Evolutionary conservation across 2,888 invertebrate species (phyloP), one percentile per base, ranked within the genome.

Genomic region (Catocala sponsa): DNA sequence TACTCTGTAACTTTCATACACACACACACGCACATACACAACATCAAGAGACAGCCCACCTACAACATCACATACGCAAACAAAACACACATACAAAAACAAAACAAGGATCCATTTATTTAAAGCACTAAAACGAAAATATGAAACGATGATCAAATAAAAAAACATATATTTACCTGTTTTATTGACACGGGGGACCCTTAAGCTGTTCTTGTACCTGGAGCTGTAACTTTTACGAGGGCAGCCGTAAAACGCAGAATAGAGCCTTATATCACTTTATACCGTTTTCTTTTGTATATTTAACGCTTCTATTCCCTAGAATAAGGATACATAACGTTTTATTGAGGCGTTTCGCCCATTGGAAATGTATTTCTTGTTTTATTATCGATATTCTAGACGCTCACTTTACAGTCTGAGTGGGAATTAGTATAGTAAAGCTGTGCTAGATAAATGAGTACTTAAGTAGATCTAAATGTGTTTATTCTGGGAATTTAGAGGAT

Each of bases 241-340:
- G 62, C 61, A 68, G 65, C 79, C 83, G 83, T 89, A 88, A 89
- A 85, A 76, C 76, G 25, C 74, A 79, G 82, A 88, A 90, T 86
- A 86, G 81, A 85, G 83, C 74, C 64, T 77, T 86, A 84, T 90
- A 90, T 90, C 89, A 88, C 84, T 88, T 89, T 89, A 89, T 90
- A 88, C 86, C 86, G 89, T 25, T 86, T 87, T 86, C 91, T 89
- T 91, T 92, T 92, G 92, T 91, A 91, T 91, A 91, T 91, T 89
- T 91, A 91, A 92, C 87, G 83, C 85, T 80, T 81, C 86, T 87
- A 86, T 89, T 83, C 81, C 81, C 71, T 62, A 61, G 68, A 69
- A 68, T 76, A 77, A 68, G 69, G 55, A 58, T 70, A 71, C 77
- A 79, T 80, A 74, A 76, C 72, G 69, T 81, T 81, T 82, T 82